Evolutionary conservation across 2,888 invertebrate species (phyloP), one percentile per base, ranked within the genome.

Genomic region (Marasmarcha lunaedactyla): DNA sequence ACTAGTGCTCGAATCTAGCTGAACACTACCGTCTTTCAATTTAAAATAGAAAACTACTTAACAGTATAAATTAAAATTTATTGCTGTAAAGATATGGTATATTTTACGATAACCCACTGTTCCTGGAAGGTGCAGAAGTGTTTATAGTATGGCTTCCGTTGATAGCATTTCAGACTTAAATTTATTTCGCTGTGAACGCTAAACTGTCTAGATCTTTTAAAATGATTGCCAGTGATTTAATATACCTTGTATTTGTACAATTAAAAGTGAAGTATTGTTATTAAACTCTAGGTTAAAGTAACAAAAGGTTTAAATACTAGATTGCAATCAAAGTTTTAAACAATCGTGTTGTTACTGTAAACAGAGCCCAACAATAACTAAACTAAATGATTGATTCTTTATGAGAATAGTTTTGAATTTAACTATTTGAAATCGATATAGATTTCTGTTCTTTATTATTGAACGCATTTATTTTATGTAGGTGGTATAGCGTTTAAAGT

Each of bases 111-210:
- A 12, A 13, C 11, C 15, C 33, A 33, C 20, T 33, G 38, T 57
- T 54, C 57, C 66, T 66, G 72, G 71, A 71, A 72, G 52, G 52
- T 48, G 53, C 54, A 63, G 71, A 69, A 74, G 68, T 70, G 74
- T 76, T 77, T 76, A 76, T 64, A 49, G 68, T 47, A 51, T 55
- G 55, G 55, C 55, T 55, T 53, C 42, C 44, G 61, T 51, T 60
- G 65, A 66, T 66, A 65, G 59, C 50, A 49, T 50, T 38, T 41
- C 42, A 44, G 43, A 42, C 37, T 49, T 44, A 46, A 38, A 60
- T 58, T 60, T 59, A 57, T 56, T 42, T 42, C 44, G 26, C 13
- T 26, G 50, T 34, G 34, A 49, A 55, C 55, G 56, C 58, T 50
- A 55, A 56, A 55, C 44, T 55, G 55, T 46, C 46, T 42, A 57